These are phyloP conservation scores for Apogon talboti DNA, from an alignment of 2,797 vertebrate species.

Conservation along the genomic window DNA sequence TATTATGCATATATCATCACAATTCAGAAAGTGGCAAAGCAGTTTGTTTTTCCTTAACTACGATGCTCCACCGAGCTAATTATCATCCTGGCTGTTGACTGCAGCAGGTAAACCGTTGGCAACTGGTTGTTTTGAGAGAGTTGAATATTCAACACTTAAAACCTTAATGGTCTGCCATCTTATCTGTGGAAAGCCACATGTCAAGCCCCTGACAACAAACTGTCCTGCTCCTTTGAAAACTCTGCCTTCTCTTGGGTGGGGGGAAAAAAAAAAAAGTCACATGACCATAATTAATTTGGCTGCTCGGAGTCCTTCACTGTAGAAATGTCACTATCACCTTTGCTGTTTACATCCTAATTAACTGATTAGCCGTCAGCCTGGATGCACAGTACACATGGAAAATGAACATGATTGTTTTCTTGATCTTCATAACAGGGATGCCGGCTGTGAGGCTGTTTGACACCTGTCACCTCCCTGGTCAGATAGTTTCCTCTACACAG, in stretches of 20 bases:
- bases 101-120: constrained; percentile 35
- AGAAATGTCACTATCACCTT: constrained; percentile 48
- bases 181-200: constrained; percentile 25
- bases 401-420: constrained; percentile 20
- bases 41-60: constrained; percentile 12
- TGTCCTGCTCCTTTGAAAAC: constrained; percentile 21
- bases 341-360: constrained; percentile 42
- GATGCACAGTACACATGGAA: constrained; percentile 6
- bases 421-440: not conserved
- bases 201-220: constrained; percentile 18
- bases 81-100: constrained; percentile 45
- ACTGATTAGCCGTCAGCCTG: constrained; percentile 38
- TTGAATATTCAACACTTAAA: constrained; percentile 26
- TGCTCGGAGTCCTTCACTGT: constrained; percentile 19
- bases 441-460: constrained; percentile 8
- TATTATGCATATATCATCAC: constrained; percentile 4
- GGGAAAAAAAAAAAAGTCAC: constrained; percentile 18
- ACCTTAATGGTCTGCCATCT: constrained; percentile 38
- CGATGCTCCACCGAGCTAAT: constrained; percentile 42
- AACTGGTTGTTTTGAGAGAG: constrained; percentile 9
- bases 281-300: constrained; percentile 30
- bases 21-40: constrained; percentile 2
- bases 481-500: too few species aligned
- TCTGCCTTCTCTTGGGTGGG: not conserved
- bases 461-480: constrained; percentile 4